Percentiles rank a stretch among this genome's conserved stretches.
Conservation (phyloP, 2,888 invertebrate species). For the Zele albiditarsus region DNA sequence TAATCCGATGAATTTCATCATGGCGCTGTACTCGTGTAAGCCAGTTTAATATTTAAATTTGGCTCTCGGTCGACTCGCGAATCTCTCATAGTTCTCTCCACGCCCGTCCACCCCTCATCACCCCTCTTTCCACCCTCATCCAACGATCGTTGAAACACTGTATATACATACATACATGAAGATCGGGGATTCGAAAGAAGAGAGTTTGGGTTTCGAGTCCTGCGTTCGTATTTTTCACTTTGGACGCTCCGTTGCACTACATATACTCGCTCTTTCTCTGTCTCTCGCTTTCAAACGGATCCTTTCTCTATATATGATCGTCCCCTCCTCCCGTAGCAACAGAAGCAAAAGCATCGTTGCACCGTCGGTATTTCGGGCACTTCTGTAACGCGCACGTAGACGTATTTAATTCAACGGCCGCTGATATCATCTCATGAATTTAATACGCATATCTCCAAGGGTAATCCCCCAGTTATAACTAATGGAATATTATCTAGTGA, state of each 20-base stretch:
- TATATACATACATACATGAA: no score
- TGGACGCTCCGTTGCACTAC: constrained; percentile 52
- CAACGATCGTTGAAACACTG: constrained; percentile 21
- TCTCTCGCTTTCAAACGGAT: no score
- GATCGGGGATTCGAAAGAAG: no score
- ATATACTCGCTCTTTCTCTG: neutral
- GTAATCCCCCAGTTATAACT: constrained; percentile 36
- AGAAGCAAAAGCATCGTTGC: constrained; percentile 1
- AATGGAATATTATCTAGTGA: constrained; percentile 39
- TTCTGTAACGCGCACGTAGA: constrained; percentile 40
- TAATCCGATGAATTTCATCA: constrained; percentile 58
- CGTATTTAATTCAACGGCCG: constrained; percentile 37
- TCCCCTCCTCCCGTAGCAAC: neutral
- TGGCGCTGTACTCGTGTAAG: constrained; percentile 52
- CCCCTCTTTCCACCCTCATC: neutral
- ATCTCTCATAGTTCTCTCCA: constrained; percentile 29
- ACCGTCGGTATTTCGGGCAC: constrained; percentile 25
- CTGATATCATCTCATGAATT: constrained; percentile 43
- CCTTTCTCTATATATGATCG: no score
- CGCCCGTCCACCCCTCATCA: neutral
- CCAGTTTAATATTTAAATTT: constrained; percentile 62
- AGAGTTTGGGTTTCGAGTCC: no score
- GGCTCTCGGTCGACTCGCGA: constrained; percentile 49
- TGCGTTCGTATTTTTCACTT: constrained; percentile 31
- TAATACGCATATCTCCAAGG: constrained; percentile 34